Evolutionary conservation across 2,888 invertebrate species (phyloP), one percentile per base, ranked within the genome.

Genomic region (Lampropteryx suffumata): DNA sequence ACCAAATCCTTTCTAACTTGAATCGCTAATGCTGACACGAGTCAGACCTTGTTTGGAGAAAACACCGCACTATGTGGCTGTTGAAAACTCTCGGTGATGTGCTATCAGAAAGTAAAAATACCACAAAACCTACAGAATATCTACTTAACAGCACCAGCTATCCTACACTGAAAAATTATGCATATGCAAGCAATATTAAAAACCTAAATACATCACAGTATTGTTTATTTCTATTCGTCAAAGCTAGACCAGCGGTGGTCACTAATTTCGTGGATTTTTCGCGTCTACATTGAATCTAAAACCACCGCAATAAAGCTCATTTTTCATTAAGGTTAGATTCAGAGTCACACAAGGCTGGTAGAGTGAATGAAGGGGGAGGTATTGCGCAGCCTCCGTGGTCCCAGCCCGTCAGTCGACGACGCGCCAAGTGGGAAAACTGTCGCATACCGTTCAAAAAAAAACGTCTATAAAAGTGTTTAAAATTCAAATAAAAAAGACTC

Each of bases 281-380:
- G 24, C 26, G 12, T 2, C 14, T 8, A 42, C 11, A 36, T 37
- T 28, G 10, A 49, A 41, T 28, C 36, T 36, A 14, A 21, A 3
- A 13, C 12, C 33, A 10, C 2, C 0, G 3, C 10, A 24, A 41
- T 33, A 46, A 24, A 28, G 42, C 33, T 37, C 21, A 29, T 28
- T 29, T 35, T 36, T 4, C 11, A 32, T 17, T 28, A 21, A 10
- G 24, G 14, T 17, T 9, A 2, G 32, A 7, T 33, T 24, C 3
- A 14, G 29, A 46, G 51, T 46, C 28, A 28, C 51, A 46, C 27
- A 51, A 29, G 32, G 24, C 12, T 51, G 12, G 27, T 79, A 71
- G 76, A 79, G 80, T 86, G 88, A 88, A 88, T 86, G 88, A 82
- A 82, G 84, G 85, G 80, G 82, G 84, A 86, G 84, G 84, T 66